Evolutionary conservation across 2,797 vertebrate species (phyloP).

Genomic region (Strix occidentalis): DNA sequence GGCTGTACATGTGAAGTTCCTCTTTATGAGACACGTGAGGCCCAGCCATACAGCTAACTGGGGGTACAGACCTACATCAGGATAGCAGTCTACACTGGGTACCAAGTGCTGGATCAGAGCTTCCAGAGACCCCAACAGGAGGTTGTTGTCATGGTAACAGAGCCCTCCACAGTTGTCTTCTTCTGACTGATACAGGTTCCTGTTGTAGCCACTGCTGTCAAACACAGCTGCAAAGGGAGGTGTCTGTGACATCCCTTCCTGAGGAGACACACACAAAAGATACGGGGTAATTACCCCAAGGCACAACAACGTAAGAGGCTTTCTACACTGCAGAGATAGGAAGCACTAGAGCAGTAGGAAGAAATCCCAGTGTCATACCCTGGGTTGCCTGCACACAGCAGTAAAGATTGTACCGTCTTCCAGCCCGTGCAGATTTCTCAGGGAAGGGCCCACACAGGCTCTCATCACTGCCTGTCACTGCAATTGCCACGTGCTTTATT

Average conservation of each 20-base stretch:
- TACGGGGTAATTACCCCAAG: background rate
- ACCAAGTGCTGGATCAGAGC: constrained; percentile 93
- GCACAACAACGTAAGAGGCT: background rate
- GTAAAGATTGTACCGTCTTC: too few species aligned
- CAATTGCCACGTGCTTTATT: too few species aligned
- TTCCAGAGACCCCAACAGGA: constrained; percentile 92
- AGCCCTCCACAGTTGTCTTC: constrained; percentile 85
- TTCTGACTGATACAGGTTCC: constrained; percentile 85
- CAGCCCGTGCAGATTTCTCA: too few species aligned
- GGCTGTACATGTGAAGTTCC: background rate
- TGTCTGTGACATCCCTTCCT: constrained; percentile 95
- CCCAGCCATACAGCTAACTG: background rate
- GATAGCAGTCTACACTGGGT: constrained; percentile 90
- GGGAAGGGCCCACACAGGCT: too few species aligned
- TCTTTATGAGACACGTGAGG: background rate
- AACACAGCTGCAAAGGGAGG: constrained; percentile 88
- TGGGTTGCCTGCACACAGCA: too few species aligned
- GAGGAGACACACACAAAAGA: background rate
- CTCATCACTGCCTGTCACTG: too few species aligned
- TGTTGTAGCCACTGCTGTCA: constrained; percentile 85
- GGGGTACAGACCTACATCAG: constrained; percentile 84
- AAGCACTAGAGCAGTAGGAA: background rate
- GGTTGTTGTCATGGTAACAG: constrained; percentile 90
- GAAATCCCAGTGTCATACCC: background rate
- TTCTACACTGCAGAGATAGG: background rate